These are phyloP conservation scores for Adelphocoris suturalis DNA, from an alignment of 2,888 invertebrate genomes.

Conservation along the genomic window DNA sequence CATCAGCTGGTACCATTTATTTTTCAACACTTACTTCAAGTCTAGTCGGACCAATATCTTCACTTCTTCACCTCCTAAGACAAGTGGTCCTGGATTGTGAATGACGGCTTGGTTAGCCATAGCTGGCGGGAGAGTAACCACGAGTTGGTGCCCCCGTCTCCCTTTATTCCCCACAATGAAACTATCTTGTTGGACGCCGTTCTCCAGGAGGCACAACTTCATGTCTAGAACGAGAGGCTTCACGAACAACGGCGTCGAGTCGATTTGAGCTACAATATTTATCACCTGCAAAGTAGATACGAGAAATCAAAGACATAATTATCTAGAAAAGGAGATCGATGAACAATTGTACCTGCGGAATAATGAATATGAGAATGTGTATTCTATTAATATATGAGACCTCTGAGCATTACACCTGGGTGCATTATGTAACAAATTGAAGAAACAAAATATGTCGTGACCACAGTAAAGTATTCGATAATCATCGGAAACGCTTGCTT, in stretches of 20 bases:
- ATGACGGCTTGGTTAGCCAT: slow-evolving; percentile 67
- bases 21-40: slow-evolving; percentile 47
- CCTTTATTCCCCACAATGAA: slow-evolving; percentile 72
- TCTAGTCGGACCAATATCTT: slow-evolving; percentile 53
- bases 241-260: slow-evolving; percentile 70
- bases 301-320: too few relatives aligned
- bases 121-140: slow-evolving; percentile 64
- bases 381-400: too few relatives aligned
- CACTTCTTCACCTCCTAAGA: slow-evolving; percentile 60
- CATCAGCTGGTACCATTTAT: background rate
- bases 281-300: slow-evolving; percentile 63
- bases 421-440: too few relatives aligned
- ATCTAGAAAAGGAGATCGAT: too few relatives aligned
- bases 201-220: slow-evolving; percentile 72
- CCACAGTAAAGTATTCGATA: too few relatives aligned
- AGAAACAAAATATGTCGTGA: too few relatives aligned
- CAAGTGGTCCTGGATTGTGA: slow-evolving; percentile 34
- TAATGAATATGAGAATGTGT: too few relatives aligned
- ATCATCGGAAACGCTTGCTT: too few relatives aligned
- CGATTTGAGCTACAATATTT: slow-evolving; percentile 62
- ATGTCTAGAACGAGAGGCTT: slow-evolving; percentile 73
- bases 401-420: too few relatives aligned
- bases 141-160: slow-evolving; percentile 67
- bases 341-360: too few relatives aligned
- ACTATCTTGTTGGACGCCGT: slow-evolving; percentile 68